phyloP scores from a whole-genome alignment of 2,888 invertebrate genomes.

The Cheilosia scutellata region DNA sequence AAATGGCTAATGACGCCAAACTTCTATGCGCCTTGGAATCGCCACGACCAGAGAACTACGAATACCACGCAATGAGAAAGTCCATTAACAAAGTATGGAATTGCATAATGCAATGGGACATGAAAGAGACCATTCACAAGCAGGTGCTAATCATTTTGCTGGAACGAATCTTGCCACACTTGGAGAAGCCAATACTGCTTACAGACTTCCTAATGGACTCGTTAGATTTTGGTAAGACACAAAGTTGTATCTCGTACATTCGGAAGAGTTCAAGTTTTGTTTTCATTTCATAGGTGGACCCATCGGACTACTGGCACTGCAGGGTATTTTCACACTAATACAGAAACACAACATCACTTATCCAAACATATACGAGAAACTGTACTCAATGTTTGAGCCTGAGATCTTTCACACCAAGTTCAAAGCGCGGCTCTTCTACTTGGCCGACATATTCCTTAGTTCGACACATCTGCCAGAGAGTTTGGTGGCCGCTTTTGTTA shows the following conservation, averaged over 20 bases:
- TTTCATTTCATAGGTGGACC: constrained; percentile 88
- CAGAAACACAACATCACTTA: constrained; percentile 97
- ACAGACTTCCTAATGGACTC: constrained; percentile 97
- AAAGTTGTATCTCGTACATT: not conserved
- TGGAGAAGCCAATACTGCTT: constrained; percentile 92
- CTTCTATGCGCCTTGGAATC: constrained; percentile 84
- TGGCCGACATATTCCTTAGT: constrained; percentile 95
- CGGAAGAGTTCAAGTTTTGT: constrained; percentile 15
- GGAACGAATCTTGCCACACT: constrained; percentile 91
- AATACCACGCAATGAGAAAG: constrained; percentile 85
- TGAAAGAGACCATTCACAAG: constrained; percentile 89
- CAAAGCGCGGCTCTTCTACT: constrained; percentile 93
- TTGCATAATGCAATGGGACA: constrained; percentile 90
- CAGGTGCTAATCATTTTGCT: constrained; percentile 92
- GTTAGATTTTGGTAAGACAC: constrained; percentile 88
- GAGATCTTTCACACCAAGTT: constrained; percentile 96
- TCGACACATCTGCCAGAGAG: constrained; percentile 97
- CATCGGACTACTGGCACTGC: constrained; percentile 94
- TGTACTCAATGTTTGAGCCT: constrained; percentile 97
- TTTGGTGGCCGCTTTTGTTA: constrained; percentile 96
- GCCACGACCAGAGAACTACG: constrained; percentile 83
- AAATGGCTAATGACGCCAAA: constrained; percentile 77
- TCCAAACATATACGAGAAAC: constrained; percentile 96
- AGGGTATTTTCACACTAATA: constrained; percentile 95
- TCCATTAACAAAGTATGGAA: constrained; percentile 91